Evolutionary conservation across 2,113 vertebrate species (phyloP).

Genomic region (Cynoglossus semilaevis): DNA sequence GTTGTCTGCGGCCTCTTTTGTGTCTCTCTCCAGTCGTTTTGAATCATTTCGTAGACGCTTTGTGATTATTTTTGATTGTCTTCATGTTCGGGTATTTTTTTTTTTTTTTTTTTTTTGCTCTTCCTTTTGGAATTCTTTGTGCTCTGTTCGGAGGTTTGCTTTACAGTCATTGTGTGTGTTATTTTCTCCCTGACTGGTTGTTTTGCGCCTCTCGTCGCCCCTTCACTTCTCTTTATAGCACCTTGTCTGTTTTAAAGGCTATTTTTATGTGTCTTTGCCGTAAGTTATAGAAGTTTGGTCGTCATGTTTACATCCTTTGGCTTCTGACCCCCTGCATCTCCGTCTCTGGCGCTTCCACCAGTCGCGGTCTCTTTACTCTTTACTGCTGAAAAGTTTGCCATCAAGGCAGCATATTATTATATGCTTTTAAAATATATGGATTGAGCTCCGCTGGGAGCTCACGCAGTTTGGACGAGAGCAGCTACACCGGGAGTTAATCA

Average conservation of each 20-base stretch:
- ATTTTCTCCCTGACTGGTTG: not conserved
- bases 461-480: too few species aligned
- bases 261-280: not conserved
- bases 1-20: not conserved
- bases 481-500: too few species aligned
- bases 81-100: not conserved
- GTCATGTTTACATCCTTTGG: not conserved
- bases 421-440: too few species aligned
- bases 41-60: too few species aligned
- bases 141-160: not conserved
- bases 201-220: not conserved
- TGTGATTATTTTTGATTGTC: too few species aligned
- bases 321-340: not conserved
- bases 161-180: not conserved
- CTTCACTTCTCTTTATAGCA: not conserved
- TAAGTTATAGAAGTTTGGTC: not conserved
- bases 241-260: not conserved
- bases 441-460: too few species aligned
- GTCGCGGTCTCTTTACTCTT: too few species aligned
- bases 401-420: too few species aligned
- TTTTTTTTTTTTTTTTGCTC: not conserved
- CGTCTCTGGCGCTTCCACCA: too few species aligned
- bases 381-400: too few species aligned
- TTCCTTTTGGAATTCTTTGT: not conserved
- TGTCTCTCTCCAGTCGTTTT: not conserved